Conservation (phyloP, 2,113 vertebrate species). For the Hystrix cristata region DNA sequence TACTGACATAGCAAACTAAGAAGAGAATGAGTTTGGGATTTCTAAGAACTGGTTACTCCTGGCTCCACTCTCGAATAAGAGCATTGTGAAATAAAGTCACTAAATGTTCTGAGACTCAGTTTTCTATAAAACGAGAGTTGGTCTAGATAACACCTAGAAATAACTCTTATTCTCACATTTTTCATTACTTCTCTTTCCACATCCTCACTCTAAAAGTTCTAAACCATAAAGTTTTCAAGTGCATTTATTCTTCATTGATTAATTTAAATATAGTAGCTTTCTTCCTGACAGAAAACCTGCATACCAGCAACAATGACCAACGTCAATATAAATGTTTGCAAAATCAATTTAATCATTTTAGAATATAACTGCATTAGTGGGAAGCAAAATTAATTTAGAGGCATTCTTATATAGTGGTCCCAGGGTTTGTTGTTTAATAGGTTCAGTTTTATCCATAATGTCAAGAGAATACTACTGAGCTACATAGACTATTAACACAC, state of each 20-base stretch:
- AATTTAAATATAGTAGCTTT: conserved; percentile 64
- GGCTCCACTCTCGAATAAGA: background rate
- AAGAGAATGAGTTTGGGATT: background rate
- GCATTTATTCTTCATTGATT: conserved; percentile 70
- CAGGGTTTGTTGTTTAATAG: background rate
- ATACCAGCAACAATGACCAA: background rate
- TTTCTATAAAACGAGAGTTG: conserved; percentile 35
- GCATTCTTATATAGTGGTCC: conserved; percentile 61
- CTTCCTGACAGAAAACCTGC: conserved; percentile 64
- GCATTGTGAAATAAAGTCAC: conserved; percentile 11
- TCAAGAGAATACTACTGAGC: background rate
- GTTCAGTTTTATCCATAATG: background rate
- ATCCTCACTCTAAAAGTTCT: background rate
- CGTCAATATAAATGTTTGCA: conserved; percentile 55
- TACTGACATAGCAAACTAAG: background rate
- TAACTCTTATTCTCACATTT: conserved; percentile 15
- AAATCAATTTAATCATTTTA: conserved; percentile 59
- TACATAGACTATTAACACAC: conserved; percentile 29
- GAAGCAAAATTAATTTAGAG: conserved; percentile 61
- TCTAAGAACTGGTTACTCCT: background rate
- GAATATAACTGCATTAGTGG: conserved; percentile 56
- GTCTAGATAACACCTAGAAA: background rate
- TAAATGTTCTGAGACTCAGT: conserved; percentile 21
- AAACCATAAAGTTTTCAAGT: conserved; percentile 58
- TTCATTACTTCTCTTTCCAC: background rate